A percentile compares a stretch with the other conserved stretches of the same genome.
phyloP scores from a whole-genome alignment of 2,888 invertebrate species.

The Dynastes hyllus region DNA sequence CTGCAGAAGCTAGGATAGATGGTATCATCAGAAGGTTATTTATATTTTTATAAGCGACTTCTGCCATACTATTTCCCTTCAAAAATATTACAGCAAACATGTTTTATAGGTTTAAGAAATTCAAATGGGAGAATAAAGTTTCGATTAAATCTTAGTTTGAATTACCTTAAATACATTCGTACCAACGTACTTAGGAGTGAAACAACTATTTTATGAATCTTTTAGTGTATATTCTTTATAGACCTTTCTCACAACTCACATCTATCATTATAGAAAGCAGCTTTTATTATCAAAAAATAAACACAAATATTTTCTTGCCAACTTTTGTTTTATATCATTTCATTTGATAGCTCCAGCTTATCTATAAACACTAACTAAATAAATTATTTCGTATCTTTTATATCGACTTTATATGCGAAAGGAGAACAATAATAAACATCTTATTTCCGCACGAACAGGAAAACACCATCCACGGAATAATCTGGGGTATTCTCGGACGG shows the following conservation, averaged over 20 bases:
- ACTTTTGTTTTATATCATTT: not conserved
- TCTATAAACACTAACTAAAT: slow-evolving; percentile 4
- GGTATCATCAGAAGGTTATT: not conserved
- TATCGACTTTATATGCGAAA: slow-evolving; percentile 13
- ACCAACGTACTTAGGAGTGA: no score
- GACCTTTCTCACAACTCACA: not conserved
- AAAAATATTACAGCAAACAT: no score
- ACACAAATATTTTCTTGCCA: not conserved
- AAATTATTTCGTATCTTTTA: slow-evolving; percentile 13
- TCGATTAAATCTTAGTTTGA: no score
- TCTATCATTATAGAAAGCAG: not conserved
- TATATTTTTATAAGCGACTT: not conserved
- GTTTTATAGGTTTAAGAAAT: not conserved
- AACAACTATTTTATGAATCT: no score
- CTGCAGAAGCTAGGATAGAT: not conserved
- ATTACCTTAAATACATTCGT: no score
- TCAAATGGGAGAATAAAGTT: not conserved
- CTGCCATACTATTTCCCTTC: no score
- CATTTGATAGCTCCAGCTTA: not conserved
- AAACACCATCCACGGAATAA: slow-evolving; percentile 23
- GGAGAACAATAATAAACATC: slow-evolving; percentile 29
- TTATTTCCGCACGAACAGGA: slow-evolving; percentile 27
- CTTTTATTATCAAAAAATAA: not conserved
- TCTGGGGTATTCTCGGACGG: slow-evolving; percentile 16
- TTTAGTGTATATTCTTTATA: not conserved